phyloP scores from a whole-genome alignment of 2,113 vertebrate genomes.

The Elanus axillaris region DNA sequence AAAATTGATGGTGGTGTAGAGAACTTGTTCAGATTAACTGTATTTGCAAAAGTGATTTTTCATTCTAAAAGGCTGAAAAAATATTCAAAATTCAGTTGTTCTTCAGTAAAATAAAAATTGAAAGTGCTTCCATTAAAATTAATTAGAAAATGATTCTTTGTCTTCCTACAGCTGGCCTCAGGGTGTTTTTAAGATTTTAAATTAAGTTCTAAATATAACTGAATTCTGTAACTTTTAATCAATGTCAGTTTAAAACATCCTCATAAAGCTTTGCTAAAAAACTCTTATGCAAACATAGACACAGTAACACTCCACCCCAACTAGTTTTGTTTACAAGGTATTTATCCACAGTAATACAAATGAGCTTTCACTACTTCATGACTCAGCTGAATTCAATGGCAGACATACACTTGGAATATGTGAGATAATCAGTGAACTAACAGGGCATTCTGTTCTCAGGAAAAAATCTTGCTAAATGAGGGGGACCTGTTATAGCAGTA shows the following conservation, averaged over 20 bases:
- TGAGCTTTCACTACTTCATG: neutral
- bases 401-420: neutral
- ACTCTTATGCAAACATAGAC: neutral
- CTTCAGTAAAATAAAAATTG: conserved; percentile 7
- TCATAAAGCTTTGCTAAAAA: neutral
- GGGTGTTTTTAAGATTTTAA: conserved; percentile 17
- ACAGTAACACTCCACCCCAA: neutral
- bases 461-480: neutral
- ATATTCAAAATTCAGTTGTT: neutral
- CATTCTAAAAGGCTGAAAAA: neutral
- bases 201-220: conserved; percentile 19
- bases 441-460: neutral
- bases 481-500: neutral
- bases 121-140: neutral
- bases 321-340: neutral
- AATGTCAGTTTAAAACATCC: neutral
- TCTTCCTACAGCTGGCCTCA: neutral
- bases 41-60: neutral
- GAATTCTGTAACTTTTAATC: conserved; percentile 22
- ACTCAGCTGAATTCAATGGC: neutral
- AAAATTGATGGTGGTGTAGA: neutral
- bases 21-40: neutral
- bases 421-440: neutral
- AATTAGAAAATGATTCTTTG: neutral
- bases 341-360: neutral